phyloP scores from a whole-genome alignment of 2,113 vertebrate genomes.

The Speoplatyrhinus poulsoni region DNA sequence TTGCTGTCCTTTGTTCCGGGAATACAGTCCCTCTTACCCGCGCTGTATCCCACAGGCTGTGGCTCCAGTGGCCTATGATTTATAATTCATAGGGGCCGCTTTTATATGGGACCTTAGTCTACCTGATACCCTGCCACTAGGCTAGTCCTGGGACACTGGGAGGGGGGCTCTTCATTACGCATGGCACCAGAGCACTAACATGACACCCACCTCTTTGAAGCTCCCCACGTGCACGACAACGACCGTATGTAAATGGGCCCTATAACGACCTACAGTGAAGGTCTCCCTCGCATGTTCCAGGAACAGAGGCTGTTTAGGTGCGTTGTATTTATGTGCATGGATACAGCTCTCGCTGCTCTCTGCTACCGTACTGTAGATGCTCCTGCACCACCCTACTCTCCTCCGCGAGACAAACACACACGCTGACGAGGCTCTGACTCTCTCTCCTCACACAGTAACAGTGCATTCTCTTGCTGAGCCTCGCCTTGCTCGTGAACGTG shows the following conservation, averaged over 20 bases:
- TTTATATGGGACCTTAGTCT: slow-evolving; percentile 83
- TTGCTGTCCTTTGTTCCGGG: slow-evolving; percentile 80
- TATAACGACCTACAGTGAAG: slow-evolving; percentile 55
- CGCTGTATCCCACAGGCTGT: slow-evolving; percentile 79
- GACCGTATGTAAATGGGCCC: slow-evolving; percentile 66
- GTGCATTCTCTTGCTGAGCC: slow-evolving; percentile 28
- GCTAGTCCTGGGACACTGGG: slow-evolving; percentile 73
- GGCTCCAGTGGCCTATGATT: slow-evolving; percentile 84
- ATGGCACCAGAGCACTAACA: slow-evolving; percentile 69
- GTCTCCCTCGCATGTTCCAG: slow-evolving; percentile 41
- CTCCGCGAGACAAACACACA: not conserved
- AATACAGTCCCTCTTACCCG: slow-evolving; percentile 76
- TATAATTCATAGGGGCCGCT: slow-evolving; percentile 87
- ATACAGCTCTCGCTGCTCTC: not conserved
- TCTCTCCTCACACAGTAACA: slow-evolving; percentile 23
- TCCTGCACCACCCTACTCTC: not conserved
- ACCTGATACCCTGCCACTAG: slow-evolving; percentile 80
- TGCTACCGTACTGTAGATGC: not conserved
- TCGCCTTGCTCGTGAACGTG: slow-evolving; percentile 27
- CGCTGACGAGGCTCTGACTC: not conserved
- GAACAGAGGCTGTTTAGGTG: slow-evolving; percentile 29
- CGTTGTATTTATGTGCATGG: not conserved
- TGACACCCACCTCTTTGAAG: slow-evolving; percentile 69
- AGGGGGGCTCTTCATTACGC: slow-evolving; percentile 74
- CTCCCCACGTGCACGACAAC: slow-evolving; percentile 12